Conservation (phyloP, 1,140 invertebrate species). For the Drosophila melanogaster region Release_6_plus_ISO1_MT NC_004354.4:18606001-18606500, state of each 20-base stretch:
- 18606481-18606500: not conserved
- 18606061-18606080: conserved; percentile 60
- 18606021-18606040: not conserved
- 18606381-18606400: conserved; percentile 6
- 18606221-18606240: conserved; percentile 8
- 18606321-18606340: not conserved
- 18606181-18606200: too few species aligned
- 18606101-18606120: conserved; percentile 69
- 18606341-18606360: not conserved
- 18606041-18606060: too few species aligned
- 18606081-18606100: conserved; percentile 84
- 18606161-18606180: conserved; percentile 10
- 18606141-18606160: conserved; percentile 59
- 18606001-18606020: too few species aligned
- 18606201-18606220: too few species aligned
- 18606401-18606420: conserved; percentile 81
- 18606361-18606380: too few species aligned
- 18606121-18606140: conserved; percentile 77
- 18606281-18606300: conserved; percentile 56
- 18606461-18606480: conserved; percentile 57
- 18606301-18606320: conserved; percentile 38
- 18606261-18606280: conserved; percentile 67
- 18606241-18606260: conserved; percentile 25
- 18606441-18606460: conserved; percentile 62
- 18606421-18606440: conserved; percentile 83